Conservation (phyloP, 2,888 invertebrate genomes). For the Cistogaster globosa region DNA sequence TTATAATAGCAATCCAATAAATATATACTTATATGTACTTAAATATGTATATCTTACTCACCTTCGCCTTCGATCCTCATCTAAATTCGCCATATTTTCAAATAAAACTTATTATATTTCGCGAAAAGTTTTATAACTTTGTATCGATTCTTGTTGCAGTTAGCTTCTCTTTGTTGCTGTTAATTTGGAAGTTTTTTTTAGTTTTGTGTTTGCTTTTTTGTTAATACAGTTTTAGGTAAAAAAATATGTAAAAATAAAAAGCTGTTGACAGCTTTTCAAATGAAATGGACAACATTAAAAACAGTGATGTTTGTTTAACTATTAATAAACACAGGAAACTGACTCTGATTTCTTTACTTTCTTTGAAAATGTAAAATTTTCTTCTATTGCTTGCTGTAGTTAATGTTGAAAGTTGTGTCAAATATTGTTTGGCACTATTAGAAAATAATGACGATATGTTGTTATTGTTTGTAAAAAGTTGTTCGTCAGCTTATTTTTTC, state of each 20-base stretch:
- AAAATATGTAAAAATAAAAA: constrained; percentile 56
- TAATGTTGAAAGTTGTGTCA: constrained; percentile 51
- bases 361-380: constrained; percentile 8
- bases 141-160: background rate
- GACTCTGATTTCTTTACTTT: constrained; percentile 32
- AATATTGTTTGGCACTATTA: constrained; percentile 55
- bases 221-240: constrained; percentile 43
- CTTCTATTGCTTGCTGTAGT: constrained; percentile 6
- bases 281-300: constrained; percentile 63
- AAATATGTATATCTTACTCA: constrained; percentile 64
- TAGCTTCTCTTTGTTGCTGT: constrained; percentile 1
- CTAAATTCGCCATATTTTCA: constrained; percentile 71
- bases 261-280: constrained; percentile 63
- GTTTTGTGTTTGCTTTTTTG: constrained; percentile 16
- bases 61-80: constrained; percentile 74
- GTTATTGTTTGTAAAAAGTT: constrained; percentile 2
- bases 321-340: constrained; percentile 13
- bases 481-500: constrained; percentile 9
- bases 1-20: background rate
- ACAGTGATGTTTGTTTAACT: constrained; percentile 26
- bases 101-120: constrained; percentile 14
- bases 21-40: too few species aligned
- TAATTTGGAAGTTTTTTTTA: background rate
- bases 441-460: constrained; percentile 50
- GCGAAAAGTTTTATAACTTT: constrained; percentile 16